Conservation (phyloP, 2,888 invertebrate species). For the Slavum lentiscoides region DNA sequence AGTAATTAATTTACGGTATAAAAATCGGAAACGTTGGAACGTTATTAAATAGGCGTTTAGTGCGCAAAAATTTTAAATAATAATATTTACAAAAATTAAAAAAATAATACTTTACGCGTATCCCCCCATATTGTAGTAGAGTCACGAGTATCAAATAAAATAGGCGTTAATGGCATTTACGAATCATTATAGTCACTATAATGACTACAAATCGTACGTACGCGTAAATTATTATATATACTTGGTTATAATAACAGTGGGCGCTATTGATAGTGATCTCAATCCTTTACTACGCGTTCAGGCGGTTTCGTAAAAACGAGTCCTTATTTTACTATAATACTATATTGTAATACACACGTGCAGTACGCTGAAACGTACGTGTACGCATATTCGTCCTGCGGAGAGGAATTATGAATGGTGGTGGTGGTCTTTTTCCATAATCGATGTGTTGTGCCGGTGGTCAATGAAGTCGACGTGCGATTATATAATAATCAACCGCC, state of each 20-base stretch:
- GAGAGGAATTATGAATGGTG: conserved; percentile 42
- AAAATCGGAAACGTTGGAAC: too few relatives aligned
- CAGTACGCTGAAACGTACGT: background rate
- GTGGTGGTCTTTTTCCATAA: background rate
- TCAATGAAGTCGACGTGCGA: conserved; percentile 33
- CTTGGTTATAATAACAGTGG: background rate
- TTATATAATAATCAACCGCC: conserved; percentile 26
- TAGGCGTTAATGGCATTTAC: too few relatives aligned
- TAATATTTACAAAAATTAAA: too few relatives aligned
- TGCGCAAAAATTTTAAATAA: too few relatives aligned
- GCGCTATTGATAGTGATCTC: conserved; percentile 9
- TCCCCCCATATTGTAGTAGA: too few relatives aligned
- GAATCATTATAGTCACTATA: too few relatives aligned
- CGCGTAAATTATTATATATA: too few relatives aligned
- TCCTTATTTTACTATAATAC: background rate
- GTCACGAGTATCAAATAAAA: too few relatives aligned
- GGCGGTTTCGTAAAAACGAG: background rate
- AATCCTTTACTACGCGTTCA: background rate
- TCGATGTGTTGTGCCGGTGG: conserved; percentile 13
- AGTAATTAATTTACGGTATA: too few relatives aligned
- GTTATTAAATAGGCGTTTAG: too few relatives aligned
- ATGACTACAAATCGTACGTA: too few relatives aligned
- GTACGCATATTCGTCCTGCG: background rate
- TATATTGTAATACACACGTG: background rate
- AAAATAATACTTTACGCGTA: too few relatives aligned